phyloP scores from a whole-genome alignment of 2,113 vertebrate species.

The Thalassarche chlororhynchos region DNA sequence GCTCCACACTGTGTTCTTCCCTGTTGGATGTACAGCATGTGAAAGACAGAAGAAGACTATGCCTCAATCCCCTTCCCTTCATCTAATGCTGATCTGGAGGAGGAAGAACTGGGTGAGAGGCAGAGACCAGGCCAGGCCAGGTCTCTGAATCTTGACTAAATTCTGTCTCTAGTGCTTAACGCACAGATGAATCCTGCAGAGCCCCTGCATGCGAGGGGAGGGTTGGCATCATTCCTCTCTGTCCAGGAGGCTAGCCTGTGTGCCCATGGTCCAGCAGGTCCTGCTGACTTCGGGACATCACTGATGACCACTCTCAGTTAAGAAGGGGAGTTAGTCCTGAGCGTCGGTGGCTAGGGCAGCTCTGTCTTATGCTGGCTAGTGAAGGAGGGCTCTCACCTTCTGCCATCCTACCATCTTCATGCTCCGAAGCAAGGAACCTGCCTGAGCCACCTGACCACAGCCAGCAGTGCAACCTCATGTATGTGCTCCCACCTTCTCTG shows the following conservation, averaged over 20 bases:
- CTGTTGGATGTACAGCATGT: accelerated
- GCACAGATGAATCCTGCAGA: neutral
- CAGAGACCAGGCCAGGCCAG: neutral
- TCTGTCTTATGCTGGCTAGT: neutral
- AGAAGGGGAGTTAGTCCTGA: neutral
- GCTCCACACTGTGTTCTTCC: neutral
- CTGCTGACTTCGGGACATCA: neutral
- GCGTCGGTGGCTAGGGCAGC: accelerated
- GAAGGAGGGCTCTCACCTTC: neutral
- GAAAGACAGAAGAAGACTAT: neutral
- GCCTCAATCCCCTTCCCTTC: neutral
- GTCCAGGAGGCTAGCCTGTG: neutral
- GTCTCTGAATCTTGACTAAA: neutral
- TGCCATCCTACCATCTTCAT: neutral
- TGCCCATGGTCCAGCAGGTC: accelerated
- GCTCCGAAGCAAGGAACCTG: neutral
- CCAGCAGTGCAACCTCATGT: neutral
- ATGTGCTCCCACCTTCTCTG: neutral
- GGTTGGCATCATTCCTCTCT: accelerated
- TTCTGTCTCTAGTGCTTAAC: neutral
- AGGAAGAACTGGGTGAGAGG: neutral
- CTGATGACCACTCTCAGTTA: no score
- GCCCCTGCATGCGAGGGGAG: neutral
- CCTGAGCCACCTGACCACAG: neutral
- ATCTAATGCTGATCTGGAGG: neutral